phyloP scores from a whole-genome alignment of 2,888 invertebrate genomes.

The Eristalis intricaria region DNA sequence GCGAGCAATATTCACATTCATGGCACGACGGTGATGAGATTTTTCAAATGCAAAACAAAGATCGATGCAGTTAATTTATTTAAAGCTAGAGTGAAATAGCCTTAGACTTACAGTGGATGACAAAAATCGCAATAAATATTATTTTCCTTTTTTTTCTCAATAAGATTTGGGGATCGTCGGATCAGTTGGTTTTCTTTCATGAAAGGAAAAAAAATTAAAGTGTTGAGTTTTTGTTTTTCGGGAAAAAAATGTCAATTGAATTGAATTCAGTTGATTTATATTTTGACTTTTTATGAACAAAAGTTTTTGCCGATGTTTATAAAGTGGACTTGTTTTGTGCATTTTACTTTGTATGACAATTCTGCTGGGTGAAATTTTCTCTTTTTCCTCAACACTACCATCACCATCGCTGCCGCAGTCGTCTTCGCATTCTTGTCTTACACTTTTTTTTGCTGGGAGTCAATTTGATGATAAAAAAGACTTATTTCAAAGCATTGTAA shows the following conservation, averaged over 20 bases:
- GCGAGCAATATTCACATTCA: constrained; percentile 37
- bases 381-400: constrained; percentile 65
- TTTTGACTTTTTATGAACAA: not conserved
- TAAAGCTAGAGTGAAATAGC: constrained; percentile 56
- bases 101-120: constrained; percentile 54
- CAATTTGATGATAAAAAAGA: constrained; percentile 52
- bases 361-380: constrained; percentile 65
- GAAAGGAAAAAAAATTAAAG: constrained; percentile 49
- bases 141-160: constrained; percentile 71
- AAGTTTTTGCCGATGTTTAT: constrained; percentile 30
- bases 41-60: constrained; percentile 69
- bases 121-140: constrained; percentile 70
- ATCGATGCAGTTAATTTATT: constrained; percentile 58
- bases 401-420: constrained; percentile 54
- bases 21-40: constrained; percentile 52
- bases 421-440: constrained; percentile 58
- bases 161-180: constrained; percentile 70
- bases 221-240: constrained; percentile 62
- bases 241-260: constrained; percentile 15
- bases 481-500: constrained; percentile 37
- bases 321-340: constrained; percentile 49
- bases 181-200: constrained; percentile 64
- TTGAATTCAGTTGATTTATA: not conserved
- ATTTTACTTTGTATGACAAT: constrained; percentile 55
- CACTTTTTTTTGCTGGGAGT: constrained; percentile 49